Conservation (phyloP, 2,113 vertebrate species). For the Brienomyrus brachyistius region DNA sequence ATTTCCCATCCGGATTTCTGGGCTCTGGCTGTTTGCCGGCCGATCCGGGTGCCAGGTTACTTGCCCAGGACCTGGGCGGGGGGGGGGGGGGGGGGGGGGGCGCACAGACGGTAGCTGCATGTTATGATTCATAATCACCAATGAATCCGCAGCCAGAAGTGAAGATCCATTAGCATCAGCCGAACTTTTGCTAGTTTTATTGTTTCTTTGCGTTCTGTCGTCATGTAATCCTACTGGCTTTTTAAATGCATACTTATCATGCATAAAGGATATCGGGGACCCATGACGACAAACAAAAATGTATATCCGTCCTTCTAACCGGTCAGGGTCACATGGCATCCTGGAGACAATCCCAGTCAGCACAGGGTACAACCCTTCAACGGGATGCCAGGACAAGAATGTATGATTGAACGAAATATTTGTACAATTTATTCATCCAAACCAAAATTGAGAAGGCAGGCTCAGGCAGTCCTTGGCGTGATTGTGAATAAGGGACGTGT, state of each 20-base stretch:
- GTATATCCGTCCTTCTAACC: not conserved
- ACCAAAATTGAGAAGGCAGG: no score
- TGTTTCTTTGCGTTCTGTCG: not conserved
- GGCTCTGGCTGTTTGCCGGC: not conserved
- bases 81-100: not conserved
- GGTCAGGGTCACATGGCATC: not conserved
- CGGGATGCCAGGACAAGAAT: not conserved
- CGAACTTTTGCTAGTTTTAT: not conserved
- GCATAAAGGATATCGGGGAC: not conserved
- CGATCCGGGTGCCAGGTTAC: not conserved
- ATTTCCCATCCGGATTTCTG: not conserved
- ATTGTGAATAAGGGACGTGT: no score
- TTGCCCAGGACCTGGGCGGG: conserved; percentile 22
- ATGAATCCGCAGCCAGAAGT: not conserved
- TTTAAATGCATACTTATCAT: not conserved
- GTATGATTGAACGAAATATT: not conserved
- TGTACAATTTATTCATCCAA: not conserved
- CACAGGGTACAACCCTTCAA: not conserved
- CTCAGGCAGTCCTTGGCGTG: not conserved
- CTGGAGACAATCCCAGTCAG: not conserved
- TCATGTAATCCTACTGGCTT: not conserved
- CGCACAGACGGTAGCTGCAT: not conserved
- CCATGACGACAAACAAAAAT: not conserved
- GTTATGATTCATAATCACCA: not conserved
- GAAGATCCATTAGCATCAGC: not conserved